These are phyloP conservation scores for Chrysomela aeneicollis DNA, from an alignment of 2,888 invertebrate species.

Conservation along the genomic window DNA sequence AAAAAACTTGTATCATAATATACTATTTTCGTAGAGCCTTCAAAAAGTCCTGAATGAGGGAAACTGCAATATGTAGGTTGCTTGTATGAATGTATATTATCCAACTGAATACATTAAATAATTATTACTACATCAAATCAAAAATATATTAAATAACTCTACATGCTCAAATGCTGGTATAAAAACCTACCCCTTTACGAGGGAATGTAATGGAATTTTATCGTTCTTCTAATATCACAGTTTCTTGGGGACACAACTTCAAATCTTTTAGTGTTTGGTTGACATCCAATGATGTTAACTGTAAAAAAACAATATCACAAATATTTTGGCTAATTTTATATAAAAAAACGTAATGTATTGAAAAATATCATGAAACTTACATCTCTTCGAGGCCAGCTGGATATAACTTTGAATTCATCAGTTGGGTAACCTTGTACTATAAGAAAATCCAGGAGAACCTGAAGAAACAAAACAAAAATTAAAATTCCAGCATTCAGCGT, in stretches of 20 bases:
- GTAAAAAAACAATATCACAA: constrained; percentile 57
- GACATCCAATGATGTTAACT: constrained; percentile 82
- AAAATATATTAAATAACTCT: constrained; percentile 44
- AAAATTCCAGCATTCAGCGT: no score
- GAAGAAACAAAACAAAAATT: no score
- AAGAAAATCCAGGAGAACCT: constrained; percentile 86
- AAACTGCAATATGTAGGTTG: no score
- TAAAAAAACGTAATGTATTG: no score
- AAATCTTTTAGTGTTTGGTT: constrained; percentile 80
- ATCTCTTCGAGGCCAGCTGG: constrained; percentile 94
- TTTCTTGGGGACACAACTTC: constrained; percentile 93
- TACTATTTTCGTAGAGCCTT: no score
- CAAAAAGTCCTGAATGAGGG: no score
- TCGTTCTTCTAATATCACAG: constrained; percentile 93
- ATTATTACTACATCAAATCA: constrained; percentile 42
- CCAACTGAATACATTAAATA: constrained; percentile 41
- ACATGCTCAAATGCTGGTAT: constrained; percentile 51
- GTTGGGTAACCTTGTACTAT: constrained; percentile 88
- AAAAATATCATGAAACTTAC: constrained; percentile 68
- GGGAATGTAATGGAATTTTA: constrained; percentile 63
- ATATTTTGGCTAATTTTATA: no score
- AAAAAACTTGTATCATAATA: no score
- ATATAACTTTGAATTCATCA: constrained; percentile 89
- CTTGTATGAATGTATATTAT: constrained; percentile 38
- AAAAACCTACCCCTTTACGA: constrained; percentile 42